A percentile compares a stretch with the other conserved stretches of the same genome.
These are phyloP conservation scores for Pseudopodoces humilis DNA, from an alignment of 2,113 vertebrate genomes.

Conservation along the genomic window DNA sequence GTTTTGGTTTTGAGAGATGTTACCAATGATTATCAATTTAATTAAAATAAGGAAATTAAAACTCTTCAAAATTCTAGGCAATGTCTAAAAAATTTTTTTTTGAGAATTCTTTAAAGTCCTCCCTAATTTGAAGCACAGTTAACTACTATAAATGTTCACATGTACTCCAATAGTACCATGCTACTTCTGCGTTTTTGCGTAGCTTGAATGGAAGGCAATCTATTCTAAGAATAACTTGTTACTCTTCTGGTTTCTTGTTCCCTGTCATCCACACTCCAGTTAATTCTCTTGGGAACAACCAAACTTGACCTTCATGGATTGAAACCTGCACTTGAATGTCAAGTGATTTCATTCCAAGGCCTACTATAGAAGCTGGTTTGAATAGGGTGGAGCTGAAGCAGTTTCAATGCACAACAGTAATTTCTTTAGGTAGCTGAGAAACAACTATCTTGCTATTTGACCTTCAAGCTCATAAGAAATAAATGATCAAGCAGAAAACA, in stretches of 20 bases:
- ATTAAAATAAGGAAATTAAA: neutral
- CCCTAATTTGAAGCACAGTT: neutral
- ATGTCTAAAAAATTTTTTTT: neutral
- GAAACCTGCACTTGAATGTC: neutral
- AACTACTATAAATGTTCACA: neutral
- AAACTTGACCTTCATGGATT: neutral
- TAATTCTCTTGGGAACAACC: neutral
- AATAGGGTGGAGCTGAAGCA: neutral
- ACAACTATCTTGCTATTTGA: neutral
- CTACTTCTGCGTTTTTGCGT: neutral
- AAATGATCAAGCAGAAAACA: neutral
- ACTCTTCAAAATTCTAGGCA: neutral
- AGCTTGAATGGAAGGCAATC: neutral
- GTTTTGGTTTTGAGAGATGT: neutral
- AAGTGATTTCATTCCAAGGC: neutral
- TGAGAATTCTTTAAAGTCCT: neutral
- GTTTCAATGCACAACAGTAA: neutral
- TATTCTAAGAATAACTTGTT: neutral
- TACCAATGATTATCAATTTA: neutral
- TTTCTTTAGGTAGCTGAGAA: neutral
- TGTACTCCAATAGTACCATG: neutral
- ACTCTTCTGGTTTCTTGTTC: neutral
- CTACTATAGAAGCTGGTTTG: neutral
- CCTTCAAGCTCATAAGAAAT: neutral
- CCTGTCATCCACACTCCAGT: neutral